Conservation (phyloP, 1,140 invertebrate species). For the Zaprionus vittiger region DNA sequence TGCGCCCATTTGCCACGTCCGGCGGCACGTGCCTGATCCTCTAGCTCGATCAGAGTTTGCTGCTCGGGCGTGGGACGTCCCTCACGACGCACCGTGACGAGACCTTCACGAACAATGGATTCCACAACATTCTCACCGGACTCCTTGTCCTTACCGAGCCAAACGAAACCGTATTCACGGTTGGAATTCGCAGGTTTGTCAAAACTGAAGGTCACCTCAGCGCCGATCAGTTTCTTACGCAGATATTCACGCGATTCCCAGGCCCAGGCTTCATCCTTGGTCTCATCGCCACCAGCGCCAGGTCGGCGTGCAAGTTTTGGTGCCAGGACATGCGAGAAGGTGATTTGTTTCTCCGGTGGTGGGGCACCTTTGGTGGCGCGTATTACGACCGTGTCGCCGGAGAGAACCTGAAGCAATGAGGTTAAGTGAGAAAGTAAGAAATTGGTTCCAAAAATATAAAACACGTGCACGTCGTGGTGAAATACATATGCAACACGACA, state of each 20-base stretch:
- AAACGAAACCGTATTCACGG: constrained; percentile 95
- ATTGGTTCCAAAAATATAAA: constrained; percentile 9
- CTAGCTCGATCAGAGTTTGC: constrained; percentile 91
- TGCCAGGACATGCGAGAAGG: constrained; percentile 95
- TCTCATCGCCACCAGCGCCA: constrained; percentile 88
- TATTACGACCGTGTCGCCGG: constrained; percentile 95
- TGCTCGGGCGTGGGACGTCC: constrained; percentile 89
- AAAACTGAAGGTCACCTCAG: constrained; percentile 92
- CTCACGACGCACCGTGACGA: constrained; percentile 93
- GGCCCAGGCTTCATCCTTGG: constrained; percentile 96
- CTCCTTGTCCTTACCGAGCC: constrained; percentile 91
- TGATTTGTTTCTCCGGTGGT: constrained; percentile 96
- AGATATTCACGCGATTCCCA: constrained; percentile 98
- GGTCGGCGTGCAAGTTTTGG: constrained; percentile 94
- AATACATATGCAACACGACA: background rate
- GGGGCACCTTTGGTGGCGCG: constrained; percentile 91
- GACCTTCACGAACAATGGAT: constrained; percentile 93
- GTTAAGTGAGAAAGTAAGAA: constrained; percentile 49
- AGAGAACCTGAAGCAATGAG: constrained; percentile 89
- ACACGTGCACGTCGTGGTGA: constrained; percentile 31
- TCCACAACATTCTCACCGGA: constrained; percentile 95
- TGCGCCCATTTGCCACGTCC: constrained; percentile 94
- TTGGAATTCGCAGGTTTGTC: constrained; percentile 90
- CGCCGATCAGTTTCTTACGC: constrained; percentile 95
- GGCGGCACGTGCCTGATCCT: constrained; percentile 94